Evolutionary conservation across 2,888 invertebrate species (phyloP), one percentile per base, ranked within the genome.

Genomic region (Lymantria dispar): DNA sequence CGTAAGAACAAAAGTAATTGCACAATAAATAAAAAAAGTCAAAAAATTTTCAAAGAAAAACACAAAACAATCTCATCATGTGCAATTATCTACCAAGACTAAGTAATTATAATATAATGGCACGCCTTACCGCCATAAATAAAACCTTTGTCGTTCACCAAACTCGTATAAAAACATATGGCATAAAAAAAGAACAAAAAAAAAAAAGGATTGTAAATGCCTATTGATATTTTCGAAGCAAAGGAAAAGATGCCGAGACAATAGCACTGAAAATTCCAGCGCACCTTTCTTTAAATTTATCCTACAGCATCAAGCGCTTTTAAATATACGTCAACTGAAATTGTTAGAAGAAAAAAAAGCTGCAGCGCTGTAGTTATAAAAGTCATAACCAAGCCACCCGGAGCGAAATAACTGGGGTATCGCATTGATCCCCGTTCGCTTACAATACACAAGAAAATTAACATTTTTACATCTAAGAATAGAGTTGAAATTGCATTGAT

Each of bases 331-430:
- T 54, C 62, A 68, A 60, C 57, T 65, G 58, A 39, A 47, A 15
- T 44, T 49, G 22, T 49, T 44, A 14, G 1, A 3, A 33, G 43
- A 12, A 31, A 13, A 10, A 11, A 63, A 70, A 72, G 66, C 64
- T 64, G 56, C 58, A 83, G 77, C 81, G 86, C 78, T 80, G 62
- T 56, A 62, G 58, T 60, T 66, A 58, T 58, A 58, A 61, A 74
- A 71, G 75, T 69, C 64, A 62, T 74, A 76, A 75, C 67, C 70
- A 72, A 72, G 78, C 70, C 77, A 78, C 80, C 80, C 80, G 77
- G 78, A 80, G 80, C 77, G 79, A 77, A 85, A 85, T 83, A 80
- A 77, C 80, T 76, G 79, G 86, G 86, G 85, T 84, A 80, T 78
- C 72, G 76, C 80, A 79, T 83, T 80, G 82, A 83, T 84, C 82